These are phyloP conservation scores for Dreissena rostriformis DNA, from an alignment of 1,140 invertebrate species.

Conservation along the genomic window DNA sequence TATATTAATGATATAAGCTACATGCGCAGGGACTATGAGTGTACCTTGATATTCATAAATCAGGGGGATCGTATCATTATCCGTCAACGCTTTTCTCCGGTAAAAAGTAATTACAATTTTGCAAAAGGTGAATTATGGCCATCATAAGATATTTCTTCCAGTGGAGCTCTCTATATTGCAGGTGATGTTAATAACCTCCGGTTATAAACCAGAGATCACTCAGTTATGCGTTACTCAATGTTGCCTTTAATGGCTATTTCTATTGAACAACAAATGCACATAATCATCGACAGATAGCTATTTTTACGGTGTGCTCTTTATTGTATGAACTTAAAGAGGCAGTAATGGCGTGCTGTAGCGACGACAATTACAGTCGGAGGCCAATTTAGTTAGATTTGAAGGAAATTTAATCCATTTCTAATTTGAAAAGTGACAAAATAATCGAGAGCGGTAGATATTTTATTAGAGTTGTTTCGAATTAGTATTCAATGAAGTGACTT, in stretches of 20 bases:
- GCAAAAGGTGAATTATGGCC: no score
- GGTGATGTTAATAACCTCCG: constrained; percentile 15
- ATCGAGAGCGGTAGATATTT: constrained; percentile 14
- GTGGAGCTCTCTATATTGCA: background rate
- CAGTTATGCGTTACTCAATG: constrained; percentile 34
- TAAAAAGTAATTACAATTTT: no score
- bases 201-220: background rate
- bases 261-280: background rate
- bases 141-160: no score
- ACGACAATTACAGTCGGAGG: constrained; percentile 5
- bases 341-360: constrained; percentile 10
- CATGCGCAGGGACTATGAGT: no score
- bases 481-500: constrained; percentile 34
- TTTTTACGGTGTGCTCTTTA: background rate
- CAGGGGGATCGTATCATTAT: no score
- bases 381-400: constrained; percentile 43
- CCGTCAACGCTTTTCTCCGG: no score
- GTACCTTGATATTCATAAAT: no score
- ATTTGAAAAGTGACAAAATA: constrained; percentile 48
- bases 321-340: background rate
- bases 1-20: no score
- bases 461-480: constrained; percentile 45
- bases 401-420: constrained; percentile 54
- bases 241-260: constrained; percentile 11
- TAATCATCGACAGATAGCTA: background rate